Evolutionary conservation across 2,888 invertebrate genomes (phyloP).

Genomic region (Drosophila borborema): DNA sequence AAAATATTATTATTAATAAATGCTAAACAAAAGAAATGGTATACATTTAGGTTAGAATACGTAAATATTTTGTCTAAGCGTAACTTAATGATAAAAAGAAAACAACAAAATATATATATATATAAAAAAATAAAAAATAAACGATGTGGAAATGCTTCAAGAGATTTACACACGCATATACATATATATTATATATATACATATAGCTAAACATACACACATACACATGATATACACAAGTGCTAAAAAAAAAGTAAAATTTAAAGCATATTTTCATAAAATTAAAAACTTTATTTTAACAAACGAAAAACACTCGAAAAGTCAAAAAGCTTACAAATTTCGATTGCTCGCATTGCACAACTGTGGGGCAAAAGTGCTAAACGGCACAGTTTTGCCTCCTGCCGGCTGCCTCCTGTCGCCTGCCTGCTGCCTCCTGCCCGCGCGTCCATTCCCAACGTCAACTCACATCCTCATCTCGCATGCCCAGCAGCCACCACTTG

Average conservation of each 20-base stretch:
- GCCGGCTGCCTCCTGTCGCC: background rate
- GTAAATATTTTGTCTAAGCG: constrained; percentile 77
- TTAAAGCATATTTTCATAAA: constrained; percentile 66
- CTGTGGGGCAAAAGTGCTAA: constrained; percentile 52
- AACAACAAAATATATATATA: constrained; percentile 52
- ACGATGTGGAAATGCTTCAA: constrained; percentile 47
- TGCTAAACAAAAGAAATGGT: constrained; percentile 58
- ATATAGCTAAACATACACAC: constrained; percentile 34
- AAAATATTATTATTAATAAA: constrained; percentile 35
- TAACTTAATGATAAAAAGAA: constrained; percentile 70
- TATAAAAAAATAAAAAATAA: background rate
- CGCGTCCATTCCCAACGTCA: constrained; percentile 15
- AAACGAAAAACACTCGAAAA: constrained; percentile 11
- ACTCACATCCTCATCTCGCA: constrained; percentile 25
- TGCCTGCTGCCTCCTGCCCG: background rate
- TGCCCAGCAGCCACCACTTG: constrained; percentile 72
- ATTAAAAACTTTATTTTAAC: constrained; percentile 57
- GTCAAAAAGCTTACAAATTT: constrained; percentile 30
- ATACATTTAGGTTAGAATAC: constrained; percentile 77
- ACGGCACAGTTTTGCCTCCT: constrained; percentile 14
- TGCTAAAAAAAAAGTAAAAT: constrained; percentile 45
- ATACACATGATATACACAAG: constrained; percentile 23
- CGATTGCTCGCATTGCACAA: constrained; percentile 65
- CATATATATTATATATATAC: constrained; percentile 23
- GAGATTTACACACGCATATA: constrained; percentile 42